Base-by-base conservation (phyloP, 2,888 invertebrate genomes). In the Ptychoptera contaminata region DNA sequence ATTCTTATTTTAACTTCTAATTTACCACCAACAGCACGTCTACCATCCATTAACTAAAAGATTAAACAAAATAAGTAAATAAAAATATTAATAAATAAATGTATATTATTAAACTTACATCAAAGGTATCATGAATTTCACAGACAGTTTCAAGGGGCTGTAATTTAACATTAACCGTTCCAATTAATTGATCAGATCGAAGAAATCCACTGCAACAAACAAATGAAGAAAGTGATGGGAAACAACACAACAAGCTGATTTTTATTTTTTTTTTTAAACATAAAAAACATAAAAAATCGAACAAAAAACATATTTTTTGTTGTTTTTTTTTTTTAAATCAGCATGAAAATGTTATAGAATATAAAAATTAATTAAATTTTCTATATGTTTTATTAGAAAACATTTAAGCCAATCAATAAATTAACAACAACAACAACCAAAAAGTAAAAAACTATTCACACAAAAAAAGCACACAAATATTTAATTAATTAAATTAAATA, bases 121-220 rank as follows among this genome's bases (percentile, higher is more conserved):
- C 88, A 62, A 81, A 91, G 1, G 88, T 82, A 49, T 96, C 92
- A 61, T 97, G 96, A 46, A 94, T 63, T 32, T 83, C 83, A 60
- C 91, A 87, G 48, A 81, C 77, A 0, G 79, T 82, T 70, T 96
- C 94, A 48, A 97, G 68, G n/a, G 82, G 82, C 53, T 83, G 83
- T 50, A 97, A 67, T 60, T 94, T 94, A 11, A 94, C 78, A 49
- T 71, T 74, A 11, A 76, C 82, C 3, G 82, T 76, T 23, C 96
- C 97, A 45, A 97, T 69, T 42, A 90, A 68, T 43, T 79, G 70
- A 65, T 97, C 96, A 56, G 84, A 78, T 52, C 90, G 77, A 63
- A 97, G 80, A 70, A 97, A 92, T 54, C 96, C 93, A 65, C 92
- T 92, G 78, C 72, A 86, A 83, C 78, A 79, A 71, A 40, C n/a